Percentiles rank a stretch among this genome's conserved stretches.
These are phyloP conservation scores for Palythoa grandiflora DNA, from an alignment of 92 coral and sea anemone species.

Conservation along the genomic window DNA sequence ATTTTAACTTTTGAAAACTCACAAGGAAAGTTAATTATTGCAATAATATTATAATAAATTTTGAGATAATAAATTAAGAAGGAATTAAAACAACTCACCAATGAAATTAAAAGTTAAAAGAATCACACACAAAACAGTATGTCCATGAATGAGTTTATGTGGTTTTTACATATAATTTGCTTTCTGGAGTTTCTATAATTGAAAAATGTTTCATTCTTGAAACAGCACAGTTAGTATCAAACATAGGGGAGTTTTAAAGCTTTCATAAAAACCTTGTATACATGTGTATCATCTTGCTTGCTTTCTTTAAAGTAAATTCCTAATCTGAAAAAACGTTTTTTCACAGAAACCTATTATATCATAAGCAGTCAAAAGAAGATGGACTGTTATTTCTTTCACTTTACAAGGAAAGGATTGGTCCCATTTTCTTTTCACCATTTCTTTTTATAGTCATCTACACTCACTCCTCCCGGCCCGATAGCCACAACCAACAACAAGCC, in stretches of 20 bases:
- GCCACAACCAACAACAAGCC: constrained; percentile 96
- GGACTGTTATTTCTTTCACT: background rate
- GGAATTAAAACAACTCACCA: no score
- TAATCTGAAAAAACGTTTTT: background rate
- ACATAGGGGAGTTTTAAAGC: background rate
- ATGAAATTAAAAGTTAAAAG: no score
- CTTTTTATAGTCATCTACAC: constrained; percentile 99
- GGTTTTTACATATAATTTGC: background rate
- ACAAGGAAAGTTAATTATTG: no score
- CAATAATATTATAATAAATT: no score
- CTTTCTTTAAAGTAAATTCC: background rate
- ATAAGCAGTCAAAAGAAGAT: background rate
- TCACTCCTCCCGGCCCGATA: constrained; percentile 99
- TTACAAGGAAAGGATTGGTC: background rate
- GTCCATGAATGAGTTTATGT: background rate
- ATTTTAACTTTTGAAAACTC: no score
- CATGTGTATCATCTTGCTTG: background rate
- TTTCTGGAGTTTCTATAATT: background rate
- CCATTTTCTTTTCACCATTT: constrained; percentile 79
- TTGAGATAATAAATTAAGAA: no score
- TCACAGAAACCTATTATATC: background rate
- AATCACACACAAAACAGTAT: no score
- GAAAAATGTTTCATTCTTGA: background rate
- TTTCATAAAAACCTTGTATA: background rate
- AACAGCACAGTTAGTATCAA: background rate